Evolutionary conservation across 2,113 vertebrate genomes (phyloP).

Genomic region (Leucosticte australis): DNA sequence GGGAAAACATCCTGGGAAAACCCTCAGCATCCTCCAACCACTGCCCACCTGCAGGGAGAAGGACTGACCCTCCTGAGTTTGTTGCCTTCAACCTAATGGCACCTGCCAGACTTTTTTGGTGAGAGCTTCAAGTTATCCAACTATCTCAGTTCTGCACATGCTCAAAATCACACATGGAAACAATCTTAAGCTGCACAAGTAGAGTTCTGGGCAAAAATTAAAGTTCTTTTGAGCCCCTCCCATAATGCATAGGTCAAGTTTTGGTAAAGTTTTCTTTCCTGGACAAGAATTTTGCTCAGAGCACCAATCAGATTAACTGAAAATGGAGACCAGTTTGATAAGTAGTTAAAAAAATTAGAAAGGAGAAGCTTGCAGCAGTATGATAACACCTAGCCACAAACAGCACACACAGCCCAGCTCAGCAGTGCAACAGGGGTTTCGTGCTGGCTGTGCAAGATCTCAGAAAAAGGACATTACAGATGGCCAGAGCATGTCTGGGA

Average conservation of each 20-base stretch:
- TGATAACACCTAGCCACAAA: not conserved
- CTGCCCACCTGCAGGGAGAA: not conserved
- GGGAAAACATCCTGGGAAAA: not conserved
- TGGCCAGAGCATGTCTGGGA: not conserved
- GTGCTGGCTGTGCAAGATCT: not conserved
- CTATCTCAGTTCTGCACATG: not conserved
- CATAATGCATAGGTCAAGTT: fast-evolving
- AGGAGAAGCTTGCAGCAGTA: not conserved
- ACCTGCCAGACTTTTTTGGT: not conserved
- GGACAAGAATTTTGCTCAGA: not conserved
- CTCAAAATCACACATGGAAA: not conserved
- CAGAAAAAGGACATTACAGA: not conserved
- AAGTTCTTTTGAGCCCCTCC: not conserved
- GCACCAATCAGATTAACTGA: not conserved
- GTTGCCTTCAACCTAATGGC: not conserved
- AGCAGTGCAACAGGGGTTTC: not conserved
- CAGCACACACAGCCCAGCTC: not conserved
- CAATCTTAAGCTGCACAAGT: not conserved
- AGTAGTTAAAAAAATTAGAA: not conserved
- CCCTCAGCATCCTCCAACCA: not conserved
- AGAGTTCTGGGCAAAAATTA: not conserved
- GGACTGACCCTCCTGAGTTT: fast-evolving
- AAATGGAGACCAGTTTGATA: not conserved
- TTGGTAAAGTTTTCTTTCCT: not conserved
- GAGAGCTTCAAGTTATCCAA: not conserved